Evolutionary conservation across 2,888 invertebrate species (phyloP).

Genomic region (Hyalella azteca): DNA sequence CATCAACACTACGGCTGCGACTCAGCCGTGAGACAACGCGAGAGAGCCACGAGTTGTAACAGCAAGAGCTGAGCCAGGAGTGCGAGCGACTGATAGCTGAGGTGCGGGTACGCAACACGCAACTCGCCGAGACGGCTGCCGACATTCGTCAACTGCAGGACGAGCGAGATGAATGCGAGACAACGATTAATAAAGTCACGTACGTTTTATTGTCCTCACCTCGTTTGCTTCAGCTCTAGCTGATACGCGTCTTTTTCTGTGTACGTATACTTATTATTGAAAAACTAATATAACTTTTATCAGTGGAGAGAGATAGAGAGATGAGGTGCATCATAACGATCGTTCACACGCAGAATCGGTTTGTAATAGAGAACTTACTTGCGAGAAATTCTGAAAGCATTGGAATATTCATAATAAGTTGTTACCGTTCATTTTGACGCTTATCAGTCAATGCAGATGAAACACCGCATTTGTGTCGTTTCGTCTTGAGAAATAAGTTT

Average conservation of each 20-base stretch:
- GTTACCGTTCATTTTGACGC: neutral
- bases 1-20: no score
- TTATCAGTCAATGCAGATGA: neutral
- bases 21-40: no score
- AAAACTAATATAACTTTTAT: neutral
- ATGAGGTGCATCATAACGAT: neutral
- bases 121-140: neutral
- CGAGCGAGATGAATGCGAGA: neutral
- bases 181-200: neutral
- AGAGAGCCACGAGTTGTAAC: neutral
- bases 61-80: neutral
- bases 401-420: neutral
- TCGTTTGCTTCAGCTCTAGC: neutral
- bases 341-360: neutral
- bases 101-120: neutral
- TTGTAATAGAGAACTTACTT: neutral
- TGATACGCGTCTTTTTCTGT: neutral
- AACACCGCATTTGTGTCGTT: neutral
- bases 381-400: neutral
- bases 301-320: neutral
- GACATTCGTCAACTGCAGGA: neutral
- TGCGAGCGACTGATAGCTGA: neutral
- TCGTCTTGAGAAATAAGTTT: neutral
- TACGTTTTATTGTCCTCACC: neutral
- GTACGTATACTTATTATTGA: neutral